Evolutionary conservation across 23 tunicate species (phyloP).

Genomic region (Halocynthia roretzi): DNA sequence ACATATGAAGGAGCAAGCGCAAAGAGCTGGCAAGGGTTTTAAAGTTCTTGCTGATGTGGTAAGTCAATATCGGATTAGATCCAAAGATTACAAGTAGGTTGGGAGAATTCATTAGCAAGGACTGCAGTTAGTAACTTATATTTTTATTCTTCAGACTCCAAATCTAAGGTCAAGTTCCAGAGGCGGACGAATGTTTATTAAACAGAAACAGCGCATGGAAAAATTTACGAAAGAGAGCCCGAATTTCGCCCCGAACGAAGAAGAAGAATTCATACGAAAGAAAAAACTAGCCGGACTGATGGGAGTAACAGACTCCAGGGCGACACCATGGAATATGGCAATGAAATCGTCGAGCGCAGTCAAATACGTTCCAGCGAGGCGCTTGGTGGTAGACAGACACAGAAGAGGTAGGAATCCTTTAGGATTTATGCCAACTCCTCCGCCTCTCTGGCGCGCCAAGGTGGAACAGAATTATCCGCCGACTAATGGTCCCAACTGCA

Average conservation of each 20-base stretch:
- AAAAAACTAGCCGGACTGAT: not conserved
- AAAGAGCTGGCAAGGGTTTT: conserved; percentile 51
- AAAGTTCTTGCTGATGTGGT: conserved; percentile 78
- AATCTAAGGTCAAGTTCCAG: conserved; percentile 30
- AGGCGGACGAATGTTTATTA: conserved; percentile 69
- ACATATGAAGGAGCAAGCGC: conserved; percentile 30
- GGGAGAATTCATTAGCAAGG: too few species aligned
- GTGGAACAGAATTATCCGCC: conserved; percentile 49
- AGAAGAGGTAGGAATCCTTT: conserved; percentile 14
- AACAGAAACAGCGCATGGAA: conserved; percentile 67
- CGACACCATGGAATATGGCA: conserved; percentile 41
- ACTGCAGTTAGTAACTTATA: not conserved
- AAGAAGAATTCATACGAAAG: not conserved
- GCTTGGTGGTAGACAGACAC: not conserved
- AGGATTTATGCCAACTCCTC: conserved; percentile 29
- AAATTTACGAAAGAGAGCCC: conserved; percentile 30
- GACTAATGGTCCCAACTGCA: not conserved
- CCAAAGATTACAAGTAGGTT: not conserved
- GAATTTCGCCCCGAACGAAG: conserved; percentile 2
- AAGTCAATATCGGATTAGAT: conserved; percentile 2
- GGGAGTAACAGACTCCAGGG: not conserved
- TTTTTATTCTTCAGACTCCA: conserved; percentile 9
- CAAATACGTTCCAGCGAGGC: conserved; percentile 31
- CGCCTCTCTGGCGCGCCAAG: conserved; percentile 69
- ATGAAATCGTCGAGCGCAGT: conserved; percentile 28